Evolutionary conservation across 2,113 vertebrate genomes (phyloP), one percentile per base, ranked within the genome.

Genomic region (Saimiri boliviensis): DNA sequence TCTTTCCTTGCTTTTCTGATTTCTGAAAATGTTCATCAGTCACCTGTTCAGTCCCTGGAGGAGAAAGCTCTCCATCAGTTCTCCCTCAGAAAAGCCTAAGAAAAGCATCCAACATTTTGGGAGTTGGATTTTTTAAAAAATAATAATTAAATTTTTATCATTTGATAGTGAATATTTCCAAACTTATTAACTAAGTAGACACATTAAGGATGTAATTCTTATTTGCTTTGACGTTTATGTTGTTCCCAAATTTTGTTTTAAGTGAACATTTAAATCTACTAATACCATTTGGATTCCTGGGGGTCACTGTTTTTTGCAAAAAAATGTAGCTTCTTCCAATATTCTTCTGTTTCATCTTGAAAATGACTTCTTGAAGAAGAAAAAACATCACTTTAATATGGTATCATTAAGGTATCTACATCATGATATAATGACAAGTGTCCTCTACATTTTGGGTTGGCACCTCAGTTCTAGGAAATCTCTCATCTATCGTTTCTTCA

Each of bases 291-390:
- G 37, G 9, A 80, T 80, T 79, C 60, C 47, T 79, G 37, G 9
- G 8, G 77, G 45, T 92, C 52, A 81, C 0, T 60, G 35, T 54
- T 63, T 94, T 88, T 79, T 71, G 30, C 52, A 63, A 73, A 45
- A 71, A 45, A 71, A 56, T 47, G 47, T 71, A 66, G 60, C 25
- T 97, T 87, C 40, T 89, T 68, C 30, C 6, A 68, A 70, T 45
- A 93, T 93, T 88, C 74, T 79, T 95, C 30, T 47, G 23, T 83
- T 91, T 91, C n/a, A 77, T 79, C 52, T 91, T 91, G 56, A 84
- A 90, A 97, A 91, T 56, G 9, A 5, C 79, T 87, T 63, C 60
- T 63, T 32, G 27, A 63, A 63, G 71, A 58, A 83, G 49, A 71
- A 54, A 58, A 81, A 83, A 27, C 32, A 91, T 54, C 60, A 77